These are phyloP conservation scores for Sebastes matsubarae DNA, from an alignment of 2,797 vertebrate species.

Conservation along the genomic window DNA sequence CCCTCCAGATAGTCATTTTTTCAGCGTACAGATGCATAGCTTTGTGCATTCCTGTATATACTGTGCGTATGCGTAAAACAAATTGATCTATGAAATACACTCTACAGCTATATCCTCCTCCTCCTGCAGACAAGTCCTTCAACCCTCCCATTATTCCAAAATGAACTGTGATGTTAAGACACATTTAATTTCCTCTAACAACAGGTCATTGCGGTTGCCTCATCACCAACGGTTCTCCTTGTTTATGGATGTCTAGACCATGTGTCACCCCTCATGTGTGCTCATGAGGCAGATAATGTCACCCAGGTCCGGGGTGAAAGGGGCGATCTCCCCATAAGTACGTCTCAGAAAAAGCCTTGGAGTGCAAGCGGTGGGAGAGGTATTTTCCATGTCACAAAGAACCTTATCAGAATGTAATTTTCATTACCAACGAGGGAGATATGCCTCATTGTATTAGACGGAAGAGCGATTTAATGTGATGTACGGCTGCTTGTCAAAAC, in stretches of 20 bases:
- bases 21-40: background rate
- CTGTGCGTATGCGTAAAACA: background rate
- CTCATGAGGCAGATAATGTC: constrained; percentile 59
- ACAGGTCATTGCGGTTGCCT: constrained; percentile 32
- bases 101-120: background rate
- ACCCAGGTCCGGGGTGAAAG: constrained; percentile 22
- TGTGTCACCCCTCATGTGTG: constrained; percentile 39
- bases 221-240: constrained; percentile 23
- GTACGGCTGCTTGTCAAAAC: constrained; percentile 76
- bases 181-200: constrained; percentile 43
- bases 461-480: constrained; percentile 78
- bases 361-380: constrained; percentile 39
- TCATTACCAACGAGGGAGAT: constrained; percentile 70
- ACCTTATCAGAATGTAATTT: constrained; percentile 74
- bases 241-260: constrained; percentile 16
- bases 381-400: constrained; percentile 71
- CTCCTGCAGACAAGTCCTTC: constrained; percentile 10
- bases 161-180: constrained; percentile 8
- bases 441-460: constrained; percentile 71
- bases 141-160: constrained; percentile 1
- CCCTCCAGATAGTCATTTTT: background rate
- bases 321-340: constrained; percentile 31
- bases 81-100: background rate
- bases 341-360: constrained; percentile 8
- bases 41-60: background rate